Conservation (phyloP, 2,113 vertebrate species). For the Hemiscyllium ocellatum region DNA sequence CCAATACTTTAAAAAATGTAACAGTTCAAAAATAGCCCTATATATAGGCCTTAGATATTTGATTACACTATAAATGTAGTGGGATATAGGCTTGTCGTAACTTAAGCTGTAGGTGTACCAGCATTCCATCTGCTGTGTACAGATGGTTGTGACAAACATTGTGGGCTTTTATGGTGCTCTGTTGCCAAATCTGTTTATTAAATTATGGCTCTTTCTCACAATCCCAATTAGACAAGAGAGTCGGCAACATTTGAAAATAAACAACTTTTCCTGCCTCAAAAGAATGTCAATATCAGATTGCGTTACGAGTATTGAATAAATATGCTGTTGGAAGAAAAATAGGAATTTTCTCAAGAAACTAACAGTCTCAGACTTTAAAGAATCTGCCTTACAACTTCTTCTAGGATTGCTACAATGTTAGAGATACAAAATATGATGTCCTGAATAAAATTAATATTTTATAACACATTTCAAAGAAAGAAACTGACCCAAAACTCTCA, state of each 20-base stretch:
- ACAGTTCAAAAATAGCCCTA: conserved; percentile 2
- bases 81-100: not conserved
- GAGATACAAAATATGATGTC: not conserved
- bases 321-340: not conserved
- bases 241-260: not conserved
- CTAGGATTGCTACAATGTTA: not conserved
- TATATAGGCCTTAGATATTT: not conserved
- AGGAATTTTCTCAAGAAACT: not conserved
- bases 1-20: not conserved
- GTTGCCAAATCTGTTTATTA: not conserved
- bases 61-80: not conserved
- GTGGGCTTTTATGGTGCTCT: not conserved
- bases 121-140: conserved; percentile 11
- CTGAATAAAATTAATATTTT: not conserved
- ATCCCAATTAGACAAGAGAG: not conserved
- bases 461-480: not conserved
- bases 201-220: not conserved
- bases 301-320: not conserved
- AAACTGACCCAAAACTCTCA: not conserved
- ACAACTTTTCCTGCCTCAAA: not conserved
- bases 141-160: conserved; percentile 30
- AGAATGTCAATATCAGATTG: not conserved
- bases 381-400: not conserved
- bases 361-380: not conserved
- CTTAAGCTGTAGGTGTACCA: conserved; percentile 3